phyloP scores from a whole-genome alignment of 2,113 vertebrate genomes.

The Catharus fuscescens region DNA sequence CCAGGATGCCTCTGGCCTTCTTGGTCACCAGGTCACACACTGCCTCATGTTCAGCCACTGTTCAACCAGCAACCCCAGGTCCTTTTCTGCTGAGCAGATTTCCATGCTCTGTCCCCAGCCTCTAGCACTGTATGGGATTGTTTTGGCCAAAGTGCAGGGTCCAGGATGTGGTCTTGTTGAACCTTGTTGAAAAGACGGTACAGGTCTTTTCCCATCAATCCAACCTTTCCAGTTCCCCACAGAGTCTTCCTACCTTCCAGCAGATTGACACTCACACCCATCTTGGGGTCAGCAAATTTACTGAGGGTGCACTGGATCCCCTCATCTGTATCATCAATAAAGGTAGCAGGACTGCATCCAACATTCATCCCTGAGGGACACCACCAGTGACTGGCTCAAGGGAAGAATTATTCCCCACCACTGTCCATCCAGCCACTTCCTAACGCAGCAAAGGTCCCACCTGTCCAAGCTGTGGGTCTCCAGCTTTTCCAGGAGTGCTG shows the following conservation, averaged over 20 bases:
- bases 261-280: neutral
- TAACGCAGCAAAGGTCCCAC: neutral
- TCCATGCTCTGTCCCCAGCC: neutral
- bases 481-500: neutral
- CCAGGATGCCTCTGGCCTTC: too few relatives aligned
- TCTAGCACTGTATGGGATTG: neutral
- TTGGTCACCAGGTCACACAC: neutral
- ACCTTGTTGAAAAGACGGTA: neutral
- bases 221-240: neutral
- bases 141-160: neutral
- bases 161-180: neutral
- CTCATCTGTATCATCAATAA: neutral
- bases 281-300: neutral
- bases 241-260: neutral
- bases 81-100: neutral
- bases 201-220: neutral
- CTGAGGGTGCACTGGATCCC: neutral
- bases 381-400: neutral
- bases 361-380: neutral
- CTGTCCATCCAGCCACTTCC: neutral
- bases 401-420: neutral
- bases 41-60: neutral
- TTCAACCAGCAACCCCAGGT: neutral
- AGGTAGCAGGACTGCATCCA: neutral
- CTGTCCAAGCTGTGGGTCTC: neutral